Conservation (phyloP, 30 jellyfish, hydroid and myxozoan species). For the Aurelia coerulea region DNA sequence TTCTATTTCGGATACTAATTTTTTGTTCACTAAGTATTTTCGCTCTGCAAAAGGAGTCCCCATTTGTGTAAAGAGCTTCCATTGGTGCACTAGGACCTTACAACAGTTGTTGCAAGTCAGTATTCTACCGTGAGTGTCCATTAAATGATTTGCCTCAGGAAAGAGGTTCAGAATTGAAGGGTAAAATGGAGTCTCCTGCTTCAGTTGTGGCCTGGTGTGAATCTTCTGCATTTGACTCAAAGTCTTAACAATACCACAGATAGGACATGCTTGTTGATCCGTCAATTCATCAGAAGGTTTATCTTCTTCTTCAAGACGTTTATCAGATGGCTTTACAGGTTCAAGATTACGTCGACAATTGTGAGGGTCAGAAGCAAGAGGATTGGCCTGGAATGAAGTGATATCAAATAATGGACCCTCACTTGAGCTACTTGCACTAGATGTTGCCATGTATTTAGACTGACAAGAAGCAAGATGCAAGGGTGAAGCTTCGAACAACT, state of each 20-base stretch:
- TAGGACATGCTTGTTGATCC: slow-evolving; percentile 17
- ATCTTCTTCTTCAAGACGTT: not conserved
- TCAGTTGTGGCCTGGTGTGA: slow-evolving; percentile 74
- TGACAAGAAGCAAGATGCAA: not conserved
- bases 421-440: not conserved
- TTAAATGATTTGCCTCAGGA: not conserved
- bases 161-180: slow-evolving; percentile 35
- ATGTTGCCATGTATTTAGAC: not conserved
- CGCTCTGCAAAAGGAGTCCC: slow-evolving; percentile 71
- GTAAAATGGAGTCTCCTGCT: slow-evolving; percentile 75
- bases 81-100: slow-evolving; percentile 49
- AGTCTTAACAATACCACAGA: slow-evolving; percentile 39
- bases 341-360: too few species aligned
- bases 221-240: slow-evolving; percentile 9
- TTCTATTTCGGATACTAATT: not conserved
- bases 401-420: too few species aligned
- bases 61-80: slow-evolving; percentile 63
- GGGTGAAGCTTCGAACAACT: not conserved
- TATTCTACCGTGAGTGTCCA: slow-evolving; percentile 69
- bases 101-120: slow-evolving; percentile 40
- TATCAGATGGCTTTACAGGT: too few species aligned
- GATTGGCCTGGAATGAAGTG: too few species aligned
- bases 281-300: not conserved
- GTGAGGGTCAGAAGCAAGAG: too few species aligned
- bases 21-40: slow-evolving; percentile 2